Evolutionary conservation across 2,888 invertebrate genomes (phyloP), one percentile per base, ranked within the genome.

Genomic region (Zeuzera pyrina): DNA sequence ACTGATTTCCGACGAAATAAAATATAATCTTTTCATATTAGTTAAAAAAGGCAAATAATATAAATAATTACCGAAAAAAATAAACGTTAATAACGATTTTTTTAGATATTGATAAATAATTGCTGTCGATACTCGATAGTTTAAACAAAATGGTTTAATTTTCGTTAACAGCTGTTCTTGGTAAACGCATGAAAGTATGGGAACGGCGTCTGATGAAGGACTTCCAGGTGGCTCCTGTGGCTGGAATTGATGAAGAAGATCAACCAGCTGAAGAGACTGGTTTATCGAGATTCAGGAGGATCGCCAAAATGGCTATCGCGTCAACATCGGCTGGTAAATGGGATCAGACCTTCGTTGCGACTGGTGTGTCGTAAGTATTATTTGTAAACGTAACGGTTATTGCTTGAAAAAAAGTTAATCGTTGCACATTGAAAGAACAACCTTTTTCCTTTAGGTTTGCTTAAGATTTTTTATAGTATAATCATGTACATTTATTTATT

Each of bases 181-280:
- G 92, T 1, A 91, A 90, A 53, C 88, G 88, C 38, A 92, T 92
- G 85, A 91, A 91, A 55, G 83, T 93, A 0, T 94, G 94, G 93
- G 94, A 95, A 62, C 86, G 94, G n/a, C 87, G 92, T 1, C 73
- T 95, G 31, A 92, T 95, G 91, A 92, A 92, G 62, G 93, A 93
- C 65, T 94, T 94, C 79, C 93, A 93, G 51, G 92, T 95, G 31
- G 89, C 92, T 0, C 92, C 93, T 0, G 87, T 92, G 3, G 84
- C 88, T 1, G 74, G 81, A 1, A 84, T 88, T 2, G 89, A 89
- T 15, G 88, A 89, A 52, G n/a, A n/a, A 43, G 84, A 62, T 49
- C 84, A 61, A 32, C 72, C 74, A 6, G 71, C 65, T 1, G 64
- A 58, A 43, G 90, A 90, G 51, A 85, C 85, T 36, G 87, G 90